phyloP scores from a whole-genome alignment of 2,888 invertebrate genomes.

The Drosophila helvetica region DNA sequence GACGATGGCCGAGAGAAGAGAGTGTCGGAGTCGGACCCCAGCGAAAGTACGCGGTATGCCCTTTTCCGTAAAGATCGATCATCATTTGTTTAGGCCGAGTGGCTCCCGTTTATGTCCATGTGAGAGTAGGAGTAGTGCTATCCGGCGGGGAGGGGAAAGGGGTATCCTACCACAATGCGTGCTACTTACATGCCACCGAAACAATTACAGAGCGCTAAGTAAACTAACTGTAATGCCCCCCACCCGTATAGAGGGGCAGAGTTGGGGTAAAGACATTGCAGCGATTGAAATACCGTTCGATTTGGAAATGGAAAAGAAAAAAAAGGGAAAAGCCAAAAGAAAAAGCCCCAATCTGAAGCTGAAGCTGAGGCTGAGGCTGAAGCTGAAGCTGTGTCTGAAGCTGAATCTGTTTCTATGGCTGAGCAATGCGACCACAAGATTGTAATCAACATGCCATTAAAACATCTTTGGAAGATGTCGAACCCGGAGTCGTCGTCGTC shows the following conservation, averaged over 20 bases:
- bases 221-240: conserved; percentile 73
- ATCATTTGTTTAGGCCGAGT: conserved; percentile 74
- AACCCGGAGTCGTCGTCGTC: conserved; percentile 30
- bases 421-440: conserved; percentile 72
- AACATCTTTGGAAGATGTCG: conserved; percentile 79
- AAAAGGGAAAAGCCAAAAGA: conserved; percentile 35
- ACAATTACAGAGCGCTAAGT: conserved; percentile 79
- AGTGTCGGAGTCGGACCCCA: conserved; percentile 31
- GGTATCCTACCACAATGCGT: conserved; percentile 63
- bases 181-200: conserved; percentile 79
- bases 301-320: conserved; percentile 45
- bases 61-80: conserved; percentile 76
- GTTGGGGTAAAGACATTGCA: background rate
- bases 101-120: conserved; percentile 69
- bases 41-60: conserved; percentile 65
- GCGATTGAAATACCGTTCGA: conserved; percentile 74
- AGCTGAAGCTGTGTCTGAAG: background rate
- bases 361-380: background rate
- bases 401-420: conserved; percentile 3
- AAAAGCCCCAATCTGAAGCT: conserved; percentile 18
- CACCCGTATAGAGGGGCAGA: conserved; percentile 11
- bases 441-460: conserved; percentile 81
- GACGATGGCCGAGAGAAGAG: conserved; percentile 7
- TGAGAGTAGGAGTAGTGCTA: conserved; percentile 1
- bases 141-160: background rate